Base-by-base conservation (phyloP, 2,888 invertebrate genomes). In the Nudaria mundana region DNA sequence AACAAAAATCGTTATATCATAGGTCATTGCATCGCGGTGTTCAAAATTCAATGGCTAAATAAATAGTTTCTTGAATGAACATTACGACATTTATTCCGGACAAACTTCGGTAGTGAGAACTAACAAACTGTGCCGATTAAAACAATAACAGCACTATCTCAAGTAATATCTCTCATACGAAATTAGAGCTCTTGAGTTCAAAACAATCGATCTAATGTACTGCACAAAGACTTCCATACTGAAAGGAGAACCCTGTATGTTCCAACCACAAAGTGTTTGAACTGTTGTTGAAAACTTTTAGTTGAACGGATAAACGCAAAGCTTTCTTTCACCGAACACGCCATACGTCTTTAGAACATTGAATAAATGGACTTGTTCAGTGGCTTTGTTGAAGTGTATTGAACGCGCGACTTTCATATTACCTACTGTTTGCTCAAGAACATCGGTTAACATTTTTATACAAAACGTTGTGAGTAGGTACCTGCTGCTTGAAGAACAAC, bases 201-300 rank as follows among this genome's bases (percentile, higher is more conserved):
- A 60, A 71, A 71, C 71, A 71, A 69, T 71, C 60, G 68, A 65
- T 67, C 58, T 66, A 66, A 71, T 71, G 71, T 70, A 69, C 60
- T 52, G 56, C 59, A 63, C 66, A 68, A 65, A 69, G 63, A 68
- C 63, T 64, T 57, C 44, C 49, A 45, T 65, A 52, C 62, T 83
- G 79, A 86, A 81, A 85, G 84, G 76, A 67, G 76, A 84, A 76
- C 76, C 76, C 49, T 85, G 84, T 85, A 79, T 71, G 77, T 79
- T n/a, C 75, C 71, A 69, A 61, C 85, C 83, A 64, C 82, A 83
- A 69, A 78, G 76, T 86, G 85, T 87, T 87, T 87, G 86, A 81
- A 82, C 80, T 76, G 81, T 77, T 79, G 84, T 85, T 85, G 77
- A 87, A 81, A 85, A 87, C 81, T 86, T 87, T 87, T 76, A 85